Evolutionary conservation across 2,113 vertebrate species (phyloP).

Genomic region (Paratilapia polleni): DNA sequence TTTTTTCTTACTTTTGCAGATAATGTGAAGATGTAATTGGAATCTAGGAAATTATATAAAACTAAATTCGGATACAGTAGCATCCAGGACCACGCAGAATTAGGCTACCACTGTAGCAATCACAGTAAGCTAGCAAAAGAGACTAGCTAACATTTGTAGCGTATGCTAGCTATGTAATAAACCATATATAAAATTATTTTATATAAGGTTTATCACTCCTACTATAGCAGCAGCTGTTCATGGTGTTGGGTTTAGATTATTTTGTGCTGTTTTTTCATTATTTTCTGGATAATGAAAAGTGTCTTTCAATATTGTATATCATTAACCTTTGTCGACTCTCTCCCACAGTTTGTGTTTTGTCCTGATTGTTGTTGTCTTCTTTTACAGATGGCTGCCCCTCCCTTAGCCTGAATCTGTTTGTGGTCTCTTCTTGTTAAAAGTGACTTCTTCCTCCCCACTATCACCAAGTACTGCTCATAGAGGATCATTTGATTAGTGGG

Average conservation of each 20-base stretch:
- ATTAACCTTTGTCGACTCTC: background rate
- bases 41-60: background rate
- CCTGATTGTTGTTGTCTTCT: background rate
- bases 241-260: background rate
- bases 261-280: background rate
- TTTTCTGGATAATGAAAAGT: background rate
- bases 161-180: background rate
- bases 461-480: background rate
- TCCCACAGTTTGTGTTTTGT: background rate
- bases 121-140: background rate
- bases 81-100: background rate
- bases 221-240: background rate
- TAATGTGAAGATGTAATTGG: no score
- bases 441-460: background rate
- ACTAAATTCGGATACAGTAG: accelerated
- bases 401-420: background rate
- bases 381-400: background rate
- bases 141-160: background rate
- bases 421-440: background rate
- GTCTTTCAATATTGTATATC: background rate
- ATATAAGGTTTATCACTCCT: background rate
- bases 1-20: no score
- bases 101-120: background rate
- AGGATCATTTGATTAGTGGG: background rate
- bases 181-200: no score